Evolutionary conservation across 2,888 invertebrate species (phyloP), one percentile per base, ranked within the genome.

Genomic region (Bombylius discolor): DNA sequence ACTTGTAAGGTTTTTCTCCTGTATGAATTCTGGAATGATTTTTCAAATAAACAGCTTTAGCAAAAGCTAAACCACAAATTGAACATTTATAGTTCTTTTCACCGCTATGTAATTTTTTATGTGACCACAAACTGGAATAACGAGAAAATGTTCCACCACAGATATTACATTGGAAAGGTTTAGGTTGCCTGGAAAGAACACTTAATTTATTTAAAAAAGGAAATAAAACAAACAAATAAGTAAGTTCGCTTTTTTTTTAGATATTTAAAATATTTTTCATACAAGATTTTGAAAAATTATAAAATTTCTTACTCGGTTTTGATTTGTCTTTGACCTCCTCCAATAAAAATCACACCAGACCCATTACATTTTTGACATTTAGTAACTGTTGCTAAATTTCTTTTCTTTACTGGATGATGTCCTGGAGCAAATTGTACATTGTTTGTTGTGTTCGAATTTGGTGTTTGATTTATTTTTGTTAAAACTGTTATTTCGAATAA

Each of bases 291-390:
- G n/a, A n/a, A n/a, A n/a, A n/a, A n/a, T 8, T 39, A 39, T 8
- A 39, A 9, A 39, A 11, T 11, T 39, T 9, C 69, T 68, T 63
- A 72, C 72, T 72, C 72, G 60, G 72, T 67, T 64, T 71, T 72
- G 8, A 62, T 56, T 53, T 62, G 62, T 63, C 65, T 39, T 64
- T 63, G 53, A 64, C 34, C 64, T 11, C 64, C 62, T 1, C 71
- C 72, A 47, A 74, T 68, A 46, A 69, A 65, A 63, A 91, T 89
- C 53, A 90, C 87, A 49, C 90, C 90, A 5, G 89, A 88, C 36
- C 90, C 90, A 69, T 90, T 91, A 70, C 90, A 91, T 71, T 90
- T 90, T 64, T 89, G 88, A 70, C 90, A 91, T 69, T 90, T 91
- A 32, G 89, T 88, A 52, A 90, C 88, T 50, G 85, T 84, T 31